phyloP scores from a whole-genome alignment of 2,888 invertebrate species.

The Epinotia demarniana region DNA sequence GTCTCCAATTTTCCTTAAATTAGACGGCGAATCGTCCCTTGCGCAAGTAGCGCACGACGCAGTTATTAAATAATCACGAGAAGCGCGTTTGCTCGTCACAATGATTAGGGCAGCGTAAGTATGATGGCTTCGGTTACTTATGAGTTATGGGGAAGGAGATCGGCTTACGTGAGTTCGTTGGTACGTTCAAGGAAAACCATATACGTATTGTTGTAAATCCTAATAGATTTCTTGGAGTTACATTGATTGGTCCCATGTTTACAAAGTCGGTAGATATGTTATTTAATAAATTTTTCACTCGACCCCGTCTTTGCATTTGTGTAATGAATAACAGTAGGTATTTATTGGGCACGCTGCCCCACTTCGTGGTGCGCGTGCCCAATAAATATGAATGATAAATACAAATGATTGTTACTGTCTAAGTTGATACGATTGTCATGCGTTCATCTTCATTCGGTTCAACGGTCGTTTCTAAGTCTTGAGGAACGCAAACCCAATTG shows the following conservation, averaged over 20 bases:
- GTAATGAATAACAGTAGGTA: too few species aligned
- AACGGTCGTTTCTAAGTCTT: too few species aligned
- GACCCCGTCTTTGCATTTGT: too few species aligned
- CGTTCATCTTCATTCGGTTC: too few species aligned
- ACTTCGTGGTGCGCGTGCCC: too few species aligned
- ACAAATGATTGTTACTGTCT: too few species aligned
- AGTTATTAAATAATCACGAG: constrained; percentile 28
- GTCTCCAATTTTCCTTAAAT: neutral
- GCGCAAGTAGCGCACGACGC: constrained; percentile 19
- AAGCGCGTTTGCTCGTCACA: constrained; percentile 25
- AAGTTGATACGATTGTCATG: too few species aligned
- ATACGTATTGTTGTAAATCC: neutral
- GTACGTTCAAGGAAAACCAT: constrained; percentile 2
- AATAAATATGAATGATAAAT: too few species aligned
- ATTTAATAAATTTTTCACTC: too few species aligned
- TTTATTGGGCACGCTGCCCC: too few species aligned
- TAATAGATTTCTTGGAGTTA: constrained; percentile 4
- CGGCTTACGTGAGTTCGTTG: neutral
- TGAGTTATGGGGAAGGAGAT: neutral
- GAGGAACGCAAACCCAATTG: too few species aligned
- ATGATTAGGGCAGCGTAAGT: constrained; percentile 19
- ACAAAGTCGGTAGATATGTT: neutral
- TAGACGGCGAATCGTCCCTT: neutral
- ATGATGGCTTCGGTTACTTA: constrained; percentile 15
- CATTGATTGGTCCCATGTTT: neutral